Base-by-base conservation (phyloP, 1,140 invertebrate genomes). In the Meloidogyne floridensis region DNA sequence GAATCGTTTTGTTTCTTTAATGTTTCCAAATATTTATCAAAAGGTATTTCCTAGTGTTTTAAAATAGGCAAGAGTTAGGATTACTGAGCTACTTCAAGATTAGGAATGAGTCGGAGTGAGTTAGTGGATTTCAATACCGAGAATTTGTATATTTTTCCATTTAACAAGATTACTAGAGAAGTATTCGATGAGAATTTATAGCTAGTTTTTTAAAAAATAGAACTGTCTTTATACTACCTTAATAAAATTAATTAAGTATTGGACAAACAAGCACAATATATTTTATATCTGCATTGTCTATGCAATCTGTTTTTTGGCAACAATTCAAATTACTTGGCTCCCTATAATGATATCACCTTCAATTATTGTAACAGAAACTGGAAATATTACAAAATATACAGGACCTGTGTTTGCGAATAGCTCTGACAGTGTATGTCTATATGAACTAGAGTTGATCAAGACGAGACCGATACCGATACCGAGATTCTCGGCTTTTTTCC, bases 351-450 rank as follows among this genome's bases (percentile, higher is more conserved):
- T 20, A 47, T 42, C 51, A 0, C 32, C 74, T n/a, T 51, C 53
- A 3, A 56, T 75, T 7, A 75, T 51, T 51, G 18, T 20, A 13
- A 56, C 32, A n/a, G 43, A 15, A 42, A 56, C 2, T n/a, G 43
- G 10, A n/a, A 75, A 75, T 56, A 75, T 75, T 32, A 75, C 74
- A 51, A 75, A 75, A 75, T 20, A 15, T 20, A 75, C 74, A 4
- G 74, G 74, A n/a, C 74, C 74, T 53, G 74, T 75, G 10, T 75
- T 75, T 51, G 3, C 8, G 9, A 75, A 56, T 9, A 8, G 5
- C 20, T 75, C 10, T 75, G n/a, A 20, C 54, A 47, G 74, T 20
- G 51, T 75, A 18, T 10, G 11, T 47, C 7, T 47, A 47, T 32
- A 32, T 32, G 32, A 32, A 32, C 32, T 32, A 32, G 32, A 32